phyloP scores from a whole-genome alignment of 2,113 vertebrate genomes.

The Labrus mixtus region DNA sequence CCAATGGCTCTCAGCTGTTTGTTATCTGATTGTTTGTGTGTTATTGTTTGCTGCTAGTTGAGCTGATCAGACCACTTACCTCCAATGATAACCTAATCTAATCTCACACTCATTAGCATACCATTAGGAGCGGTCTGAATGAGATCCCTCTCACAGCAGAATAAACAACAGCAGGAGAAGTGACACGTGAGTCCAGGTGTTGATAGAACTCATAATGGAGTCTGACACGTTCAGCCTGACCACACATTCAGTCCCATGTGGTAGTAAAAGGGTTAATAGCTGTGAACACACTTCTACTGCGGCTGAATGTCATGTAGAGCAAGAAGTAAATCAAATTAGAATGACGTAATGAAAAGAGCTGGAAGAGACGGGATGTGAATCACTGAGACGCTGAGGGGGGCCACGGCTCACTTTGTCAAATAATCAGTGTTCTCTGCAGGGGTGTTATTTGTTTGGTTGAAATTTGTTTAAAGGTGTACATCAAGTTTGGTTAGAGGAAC shows the following conservation, averaged over 20 bases:
- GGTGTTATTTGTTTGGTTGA: background rate
- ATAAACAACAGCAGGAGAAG: constrained; percentile 15
- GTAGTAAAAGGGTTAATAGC: background rate
- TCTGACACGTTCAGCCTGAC: constrained; percentile 34
- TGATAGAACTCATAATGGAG: constrained; percentile 20
- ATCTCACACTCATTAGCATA: constrained; percentile 51
- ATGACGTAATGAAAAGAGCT: constrained; percentile 10
- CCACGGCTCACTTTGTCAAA: background rate
- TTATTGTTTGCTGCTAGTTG: constrained; percentile 32
- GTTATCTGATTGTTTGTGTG: constrained; percentile 13
- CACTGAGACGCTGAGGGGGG: background rate
- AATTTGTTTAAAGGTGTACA: too few species aligned
- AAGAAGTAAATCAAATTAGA: constrained; percentile 21
- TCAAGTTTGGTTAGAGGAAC: too few species aligned
- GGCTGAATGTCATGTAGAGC: constrained; percentile 4
- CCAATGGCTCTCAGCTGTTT: constrained; percentile 8
- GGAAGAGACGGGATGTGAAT: background rate
- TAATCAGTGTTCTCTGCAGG: background rate
- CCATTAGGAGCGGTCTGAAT: constrained; percentile 35
- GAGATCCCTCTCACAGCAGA: constrained; percentile 11
- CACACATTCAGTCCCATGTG: constrained; percentile 13
- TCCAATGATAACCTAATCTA: constrained; percentile 51
- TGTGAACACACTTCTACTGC: background rate
- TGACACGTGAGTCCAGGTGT: constrained; percentile 16
- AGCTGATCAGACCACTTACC: constrained; percentile 42